Base-by-base conservation (phyloP, 2,113 vertebrate genomes). In the Periophthalmus modestus region DNA sequence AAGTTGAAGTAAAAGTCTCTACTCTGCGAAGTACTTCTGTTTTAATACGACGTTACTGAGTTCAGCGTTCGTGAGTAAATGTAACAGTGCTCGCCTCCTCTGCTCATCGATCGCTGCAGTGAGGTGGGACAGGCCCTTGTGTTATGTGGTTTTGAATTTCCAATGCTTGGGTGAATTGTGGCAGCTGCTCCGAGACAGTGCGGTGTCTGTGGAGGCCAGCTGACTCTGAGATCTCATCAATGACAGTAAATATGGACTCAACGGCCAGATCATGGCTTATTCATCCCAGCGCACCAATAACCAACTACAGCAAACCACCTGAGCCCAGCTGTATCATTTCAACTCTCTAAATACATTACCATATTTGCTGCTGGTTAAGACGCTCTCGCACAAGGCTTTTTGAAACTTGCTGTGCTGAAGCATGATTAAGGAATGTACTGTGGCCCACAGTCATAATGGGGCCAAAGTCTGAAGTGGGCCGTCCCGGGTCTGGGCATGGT, bases 31-130 rank as follows among this genome's bases (percentile, higher is more conserved):
- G 36, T 1, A 39, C 36, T 28, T 28, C 28, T 7, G 7, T 43
- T 43, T 43, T 39, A 9, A 5, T 4, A 3, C 1, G 39, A 39
- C 6, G 39, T 39, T n/a, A n/a, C n/a, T n/a, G 39, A 28, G 28
- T 28, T 28, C 28, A 28, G 28, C 28, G 28, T 28, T 28, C 39
- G 0, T 43, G 39, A 43, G 39, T 43, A 43, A 10, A 43, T 10
- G 39, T 43, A 10, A 10, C 7, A 43, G 39, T 10, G 7, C 0
- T 10, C 0, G 39, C 2, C 39, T 43, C 2, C 39, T 43, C 39
- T 43, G 39, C 39, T 89, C 89, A 88, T 88, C 84, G 89, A 92
- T 90, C 88, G 88, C 85, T 76, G 87, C 85, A 85, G 80, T 85
- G 87, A 86, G 77, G 82, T 84, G 83, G 88, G 86, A 46, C 65